Conservation (phyloP, 1,140 invertebrate species). For the Bombus waltoni region DNA sequence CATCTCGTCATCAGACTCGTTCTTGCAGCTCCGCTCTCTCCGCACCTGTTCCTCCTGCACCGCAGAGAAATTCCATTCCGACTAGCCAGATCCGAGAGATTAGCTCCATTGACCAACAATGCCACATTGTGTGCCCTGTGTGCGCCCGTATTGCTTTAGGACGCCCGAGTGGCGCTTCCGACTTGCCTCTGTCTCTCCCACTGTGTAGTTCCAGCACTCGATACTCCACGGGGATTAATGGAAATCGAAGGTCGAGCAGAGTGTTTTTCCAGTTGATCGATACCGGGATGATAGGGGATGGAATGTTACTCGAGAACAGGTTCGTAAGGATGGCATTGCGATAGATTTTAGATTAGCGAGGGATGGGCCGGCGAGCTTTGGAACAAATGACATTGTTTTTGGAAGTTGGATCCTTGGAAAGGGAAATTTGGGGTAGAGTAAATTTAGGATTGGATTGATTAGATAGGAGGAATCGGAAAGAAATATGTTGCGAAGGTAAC, state of each 20-base stretch:
- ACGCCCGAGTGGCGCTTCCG: neutral
- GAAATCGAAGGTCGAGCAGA: neutral
- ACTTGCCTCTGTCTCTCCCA: conserved; percentile 6
- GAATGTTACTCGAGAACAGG: neutral
- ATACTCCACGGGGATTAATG: conserved; percentile 20
- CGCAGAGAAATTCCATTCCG: conserved; percentile 66
- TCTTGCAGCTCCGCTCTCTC: neutral
- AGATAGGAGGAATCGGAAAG: neutral
- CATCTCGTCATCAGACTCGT: neutral
- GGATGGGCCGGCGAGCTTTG: neutral
- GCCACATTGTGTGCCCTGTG: conserved; percentile 43
- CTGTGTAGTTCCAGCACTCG: neutral
- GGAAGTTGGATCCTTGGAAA: too few relatives aligned
- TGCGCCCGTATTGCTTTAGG: conserved; percentile 32
- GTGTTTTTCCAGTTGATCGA: neutral
- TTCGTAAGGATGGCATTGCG: neutral
- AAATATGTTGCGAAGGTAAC: neutral
- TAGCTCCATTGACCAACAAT: conserved; percentile 71
- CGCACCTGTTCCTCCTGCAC: neutral
- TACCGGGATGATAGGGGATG: neutral
- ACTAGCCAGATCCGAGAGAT: conserved; percentile 61
- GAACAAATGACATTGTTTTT: neutral
- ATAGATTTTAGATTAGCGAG: too few relatives aligned
- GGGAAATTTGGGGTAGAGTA: neutral
- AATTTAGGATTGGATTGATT: neutral